phyloP scores from a whole-genome alignment of 92 coral and sea anemone species.

The Siderastrea radians region DNA sequence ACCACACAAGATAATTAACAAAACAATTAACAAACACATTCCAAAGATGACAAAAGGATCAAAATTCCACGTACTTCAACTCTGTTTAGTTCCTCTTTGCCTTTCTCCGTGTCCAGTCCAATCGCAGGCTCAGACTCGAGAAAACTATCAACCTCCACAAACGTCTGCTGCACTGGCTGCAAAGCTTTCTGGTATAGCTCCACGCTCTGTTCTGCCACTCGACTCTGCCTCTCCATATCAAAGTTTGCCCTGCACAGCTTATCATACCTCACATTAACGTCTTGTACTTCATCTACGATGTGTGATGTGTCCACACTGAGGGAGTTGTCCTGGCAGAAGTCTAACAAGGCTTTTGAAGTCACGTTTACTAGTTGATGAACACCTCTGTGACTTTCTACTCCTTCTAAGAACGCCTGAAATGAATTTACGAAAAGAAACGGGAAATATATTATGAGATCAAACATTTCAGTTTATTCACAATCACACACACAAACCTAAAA shows the following conservation, averaged over 20 bases:
- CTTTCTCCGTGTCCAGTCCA: slow-evolving; percentile 88
- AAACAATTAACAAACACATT: background rate
- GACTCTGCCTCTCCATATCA: slow-evolving; percentile 81
- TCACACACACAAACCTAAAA: no score
- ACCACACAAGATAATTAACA: no score
- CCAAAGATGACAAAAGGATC: background rate
- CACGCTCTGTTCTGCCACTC: slow-evolving; percentile 81
- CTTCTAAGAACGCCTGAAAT: slow-evolving; percentile 75
- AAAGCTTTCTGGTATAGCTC: slow-evolving; percentile 84
- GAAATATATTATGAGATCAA: background rate
- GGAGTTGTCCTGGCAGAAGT: slow-evolving; percentile 72
- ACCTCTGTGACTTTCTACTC: slow-evolving; percentile 72
- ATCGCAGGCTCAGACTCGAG: slow-evolving; percentile 82
- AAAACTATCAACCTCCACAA: slow-evolving; percentile 76
- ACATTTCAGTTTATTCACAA: no score
- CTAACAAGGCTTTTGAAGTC: slow-evolving; percentile 67
- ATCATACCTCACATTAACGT: slow-evolving; percentile 86
- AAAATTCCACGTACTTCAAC: slow-evolving; percentile 71
- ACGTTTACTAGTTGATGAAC: slow-evolving; percentile 73
- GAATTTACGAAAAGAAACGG: background rate
- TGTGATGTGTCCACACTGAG: slow-evolving; percentile 75
- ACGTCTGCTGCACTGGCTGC: slow-evolving; percentile 85
- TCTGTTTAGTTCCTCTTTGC: slow-evolving; percentile 83
- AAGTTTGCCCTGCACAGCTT: slow-evolving; percentile 84
- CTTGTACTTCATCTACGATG: slow-evolving; percentile 82